A percentile compares a stretch with the other conserved stretches of the same genome.
Evolutionary conservation across 2,888 invertebrate genomes (phyloP).

Genomic region (Lingula anatina): DNA sequence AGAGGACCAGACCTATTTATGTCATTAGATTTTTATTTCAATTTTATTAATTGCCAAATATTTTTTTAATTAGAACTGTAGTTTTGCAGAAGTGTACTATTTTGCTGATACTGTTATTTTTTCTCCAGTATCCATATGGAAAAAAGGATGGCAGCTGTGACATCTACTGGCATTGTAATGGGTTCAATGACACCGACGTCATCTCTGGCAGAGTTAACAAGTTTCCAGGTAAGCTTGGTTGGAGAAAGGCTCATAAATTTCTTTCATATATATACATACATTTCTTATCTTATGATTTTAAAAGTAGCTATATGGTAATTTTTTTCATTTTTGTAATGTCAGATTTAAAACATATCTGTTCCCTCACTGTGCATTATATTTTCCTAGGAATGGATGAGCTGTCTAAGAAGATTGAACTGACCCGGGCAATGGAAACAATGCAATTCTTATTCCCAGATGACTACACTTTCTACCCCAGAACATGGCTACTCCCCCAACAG

Average conservation of each 20-base stretch:
- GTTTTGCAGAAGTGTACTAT: too few species aligned
- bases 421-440: slow-evolving; percentile 53
- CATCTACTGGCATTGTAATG: slow-evolving; percentile 54
- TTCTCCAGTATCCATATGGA: slow-evolving; percentile 44
- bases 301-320: too few species aligned
- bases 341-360: background rate
- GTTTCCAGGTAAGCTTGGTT: slow-evolving; percentile 47
- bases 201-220: slow-evolving; percentile 53
- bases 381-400: slow-evolving; percentile 53
- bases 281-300: too few species aligned
- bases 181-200: slow-evolving; percentile 48
- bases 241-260: too few species aligned
- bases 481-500: slow-evolving; percentile 56
- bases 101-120: background rate
- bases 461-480: slow-evolving; percentile 54
- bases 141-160: slow-evolving; percentile 49
- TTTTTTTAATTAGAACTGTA: too few species aligned
- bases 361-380: background rate
- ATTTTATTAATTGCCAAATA: too few species aligned
- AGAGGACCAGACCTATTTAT: too few species aligned
- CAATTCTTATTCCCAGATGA: slow-evolving; percentile 52
- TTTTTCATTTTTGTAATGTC: background rate
- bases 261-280: too few species aligned
- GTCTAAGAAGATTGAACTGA: slow-evolving; percentile 53
- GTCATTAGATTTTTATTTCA: too few species aligned